phyloP scores from a whole-genome alignment of 2,113 vertebrate species.

The Leptobrachium leishanense region DNA sequence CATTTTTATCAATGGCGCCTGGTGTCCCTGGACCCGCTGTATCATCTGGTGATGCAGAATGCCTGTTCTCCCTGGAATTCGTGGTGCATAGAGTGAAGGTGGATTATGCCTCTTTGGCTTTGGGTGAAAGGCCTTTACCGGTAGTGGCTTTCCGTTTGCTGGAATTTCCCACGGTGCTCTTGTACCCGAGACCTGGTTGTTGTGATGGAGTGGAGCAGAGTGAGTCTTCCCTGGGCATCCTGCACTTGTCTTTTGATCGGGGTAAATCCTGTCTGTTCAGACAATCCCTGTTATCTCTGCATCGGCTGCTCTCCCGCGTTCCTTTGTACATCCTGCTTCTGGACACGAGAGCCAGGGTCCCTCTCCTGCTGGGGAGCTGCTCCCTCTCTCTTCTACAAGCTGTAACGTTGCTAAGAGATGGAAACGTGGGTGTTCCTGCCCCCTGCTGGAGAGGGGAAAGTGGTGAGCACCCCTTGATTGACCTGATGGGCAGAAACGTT shows the following conservation, averaged over 20 bases:
- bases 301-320: conserved; percentile 47
- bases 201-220: not conserved
- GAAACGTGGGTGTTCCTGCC: not conserved
- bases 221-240: not conserved
- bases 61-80: conserved; percentile 78
- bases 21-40: too few species aligned
- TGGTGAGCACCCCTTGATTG: conserved; percentile 60
- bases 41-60: conserved; percentile 37
- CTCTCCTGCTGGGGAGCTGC: conserved; percentile 68
- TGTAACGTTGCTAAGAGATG: not conserved
- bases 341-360: conserved; percentile 56
- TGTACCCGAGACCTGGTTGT: conserved; percentile 59
- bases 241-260: conserved; percentile 57
- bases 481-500: conserved; percentile 62
- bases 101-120: conserved; percentile 13
- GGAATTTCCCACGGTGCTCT: conserved; percentile 82
- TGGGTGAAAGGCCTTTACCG: not conserved
- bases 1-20: not conserved
- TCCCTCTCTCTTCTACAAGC: conserved; percentile 66
- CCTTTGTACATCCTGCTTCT: conserved; percentile 70
- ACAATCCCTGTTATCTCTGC: conserved; percentile 45
- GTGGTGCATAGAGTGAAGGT: conserved; percentile 73
- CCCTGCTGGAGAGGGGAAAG: conserved; percentile 61
- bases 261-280: conserved; percentile 86
- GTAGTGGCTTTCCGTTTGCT: conserved; percentile 73